Conservation (phyloP, 2,797 vertebrate genomes). For the Dipus sagitta region DNA sequence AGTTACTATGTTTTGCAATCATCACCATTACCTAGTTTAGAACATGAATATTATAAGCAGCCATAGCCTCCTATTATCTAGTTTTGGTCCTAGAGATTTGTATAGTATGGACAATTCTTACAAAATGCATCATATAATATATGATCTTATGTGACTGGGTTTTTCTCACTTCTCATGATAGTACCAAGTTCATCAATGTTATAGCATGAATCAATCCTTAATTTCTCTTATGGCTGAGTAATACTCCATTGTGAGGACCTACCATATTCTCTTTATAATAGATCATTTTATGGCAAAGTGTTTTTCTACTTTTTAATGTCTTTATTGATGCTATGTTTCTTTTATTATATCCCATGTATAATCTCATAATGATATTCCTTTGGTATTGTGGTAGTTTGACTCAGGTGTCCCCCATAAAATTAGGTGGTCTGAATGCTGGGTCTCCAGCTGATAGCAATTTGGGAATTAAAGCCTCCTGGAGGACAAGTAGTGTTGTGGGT, state of each 20-base stretch:
- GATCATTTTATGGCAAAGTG: not conserved
- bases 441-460: no score
- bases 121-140: not conserved
- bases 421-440: no score
- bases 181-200: not conserved
- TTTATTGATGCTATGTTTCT: not conserved
- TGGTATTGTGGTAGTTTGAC: not conserved
- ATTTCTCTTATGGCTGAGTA: not conserved
- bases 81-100: not conserved
- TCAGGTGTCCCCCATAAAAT: no score
- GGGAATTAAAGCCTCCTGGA: no score
- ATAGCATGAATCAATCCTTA: not conserved
- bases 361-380: not conserved
- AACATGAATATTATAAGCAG: not conserved
- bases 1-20: not conserved
- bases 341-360: not conserved
- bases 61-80: not conserved
- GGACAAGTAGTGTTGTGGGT: no score
- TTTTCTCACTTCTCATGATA: not conserved
- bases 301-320: not conserved
- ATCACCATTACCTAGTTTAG: not conserved
- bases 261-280: not conserved
- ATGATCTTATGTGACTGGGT: not conserved
- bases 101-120: not conserved
- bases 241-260: not conserved